Base-by-base conservation (phyloP, 2,888 invertebrate species). In the Nomada ruficornis region DNA sequence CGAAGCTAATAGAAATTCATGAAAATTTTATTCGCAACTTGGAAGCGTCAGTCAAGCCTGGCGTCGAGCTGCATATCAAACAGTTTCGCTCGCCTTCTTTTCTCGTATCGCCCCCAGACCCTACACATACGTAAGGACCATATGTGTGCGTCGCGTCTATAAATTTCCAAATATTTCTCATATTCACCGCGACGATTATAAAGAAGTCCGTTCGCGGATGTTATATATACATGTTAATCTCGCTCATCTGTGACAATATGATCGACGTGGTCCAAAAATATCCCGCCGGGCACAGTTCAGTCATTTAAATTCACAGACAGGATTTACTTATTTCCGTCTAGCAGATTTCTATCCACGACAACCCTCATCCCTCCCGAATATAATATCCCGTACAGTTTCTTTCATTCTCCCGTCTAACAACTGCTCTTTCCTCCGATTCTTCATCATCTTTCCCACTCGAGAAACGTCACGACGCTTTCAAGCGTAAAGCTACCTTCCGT, bases 11-110 rank as follows among this genome's bases (percentile, higher is more conserved):
- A 93, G 94, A 94, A 93, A 92, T 93, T 94, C 93, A 94, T 94
- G 93, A 94, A 94, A 94, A 93, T 93, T 94, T 94, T 93, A 94
- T 93, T 92, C 93, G 91, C 89, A 91, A 91, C 92, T 92, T 80
- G 90, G 89, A 92, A 90, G 93, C 93, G 93, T 93, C 93, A 94
- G 93, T 94, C 94, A 93, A 93, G 92, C 89, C 90, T 84, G 83
- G 87, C 90, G 88, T 89, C 84, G 86, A 74, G 88, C 91, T 90
- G 94, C 93, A 94, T 93, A 93, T 92, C 91, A 94, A 94, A 81
- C 90, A 93, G 93, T 83, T 44, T 44, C 54, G 64, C 80, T 71
- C 74, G 69, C 69, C 71, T 79, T 70, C 73, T 69, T 72, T 47
- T 75, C 83, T 57, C 74, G 70, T 59, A 29, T 60, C 67, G 50